A percentile compares a stretch with the other conserved stretches of the same genome.
Conservation (phyloP, 1,140 invertebrate species). For the Lepidotrigona ventralis region DNA sequence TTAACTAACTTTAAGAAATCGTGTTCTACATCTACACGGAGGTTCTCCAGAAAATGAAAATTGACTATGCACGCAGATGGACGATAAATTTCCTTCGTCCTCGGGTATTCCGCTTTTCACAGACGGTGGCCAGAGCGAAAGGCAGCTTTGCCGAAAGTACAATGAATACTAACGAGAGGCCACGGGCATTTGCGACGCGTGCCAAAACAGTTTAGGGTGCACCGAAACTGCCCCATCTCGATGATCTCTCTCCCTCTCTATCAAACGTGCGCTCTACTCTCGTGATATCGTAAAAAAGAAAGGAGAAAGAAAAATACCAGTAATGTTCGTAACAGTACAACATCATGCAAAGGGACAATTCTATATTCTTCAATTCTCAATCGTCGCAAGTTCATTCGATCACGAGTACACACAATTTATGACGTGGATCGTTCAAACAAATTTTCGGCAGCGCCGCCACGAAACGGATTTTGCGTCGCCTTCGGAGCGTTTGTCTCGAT, state of each 20-base stretch:
- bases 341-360: no score
- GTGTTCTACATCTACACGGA: background rate
- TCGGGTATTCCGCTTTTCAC: background rate
- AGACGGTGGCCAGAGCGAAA: background rate
- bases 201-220: conserved; percentile 68
- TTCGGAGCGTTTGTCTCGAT: background rate
- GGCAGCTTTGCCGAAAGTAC: conserved; percentile 27
- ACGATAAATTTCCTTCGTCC: conserved; percentile 54
- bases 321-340: no score
- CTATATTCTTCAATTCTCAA: background rate
- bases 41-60: background rate
- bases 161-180: conserved; percentile 67
- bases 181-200: conserved; percentile 54
- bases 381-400: background rate
- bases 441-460: background rate
- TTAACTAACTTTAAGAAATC: no score
- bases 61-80: conserved; percentile 32
- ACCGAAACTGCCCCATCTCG: conserved; percentile 36
- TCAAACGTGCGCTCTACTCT: conserved; percentile 2
- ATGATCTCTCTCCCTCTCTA: background rate
- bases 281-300: conserved; percentile 23
- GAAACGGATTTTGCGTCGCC: background rate
- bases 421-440: background rate
- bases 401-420: background rate
- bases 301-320: no score